Percentiles rank a stretch among this genome's conserved stretches.
phyloP scores from a whole-genome alignment of 2,888 invertebrate species.

The Trissonchulus sp. region DNA sequence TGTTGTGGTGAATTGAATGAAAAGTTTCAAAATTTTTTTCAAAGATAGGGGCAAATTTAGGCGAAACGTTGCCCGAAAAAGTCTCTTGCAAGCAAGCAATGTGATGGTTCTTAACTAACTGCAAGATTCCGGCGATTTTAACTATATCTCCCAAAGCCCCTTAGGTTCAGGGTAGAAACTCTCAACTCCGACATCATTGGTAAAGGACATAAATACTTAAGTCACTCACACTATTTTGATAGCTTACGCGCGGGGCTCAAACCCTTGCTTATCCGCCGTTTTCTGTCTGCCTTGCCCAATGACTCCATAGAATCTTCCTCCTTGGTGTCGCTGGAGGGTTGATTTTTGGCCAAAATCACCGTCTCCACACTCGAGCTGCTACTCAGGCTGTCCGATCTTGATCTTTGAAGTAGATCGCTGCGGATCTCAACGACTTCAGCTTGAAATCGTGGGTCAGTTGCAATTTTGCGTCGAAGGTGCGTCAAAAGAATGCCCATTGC shows the following conservation, averaged over 20 bases:
- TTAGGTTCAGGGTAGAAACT: background rate
- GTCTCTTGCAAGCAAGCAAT: conserved; percentile 20
- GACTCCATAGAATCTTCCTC: too few relatives aligned
- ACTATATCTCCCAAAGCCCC: background rate
- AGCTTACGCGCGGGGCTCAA: too few relatives aligned
- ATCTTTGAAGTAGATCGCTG: too few relatives aligned
- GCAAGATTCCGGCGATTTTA: background rate
- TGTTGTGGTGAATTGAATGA: background rate
- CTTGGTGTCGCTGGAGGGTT: too few relatives aligned
- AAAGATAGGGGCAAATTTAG: background rate
- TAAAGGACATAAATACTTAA: too few relatives aligned
- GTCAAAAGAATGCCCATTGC: conserved; percentile 15
- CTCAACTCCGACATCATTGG: too few relatives aligned
- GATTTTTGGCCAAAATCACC: too few relatives aligned
- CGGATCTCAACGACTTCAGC: background rate
- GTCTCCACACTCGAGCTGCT: too few relatives aligned
- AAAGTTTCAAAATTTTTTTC: conserved; percentile 2
- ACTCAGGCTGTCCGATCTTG: too few relatives aligned
- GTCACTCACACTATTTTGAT: too few relatives aligned
- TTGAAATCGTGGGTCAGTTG: background rate
- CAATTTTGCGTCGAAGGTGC: background rate
- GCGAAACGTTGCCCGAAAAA: background rate
- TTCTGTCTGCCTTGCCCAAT: too few relatives aligned
- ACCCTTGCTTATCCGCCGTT: too few relatives aligned
- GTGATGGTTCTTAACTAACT: background rate